Evolutionary conservation across 2,797 vertebrate genomes (phyloP).

Genomic region (Gymnothorax javanicus): DNA sequence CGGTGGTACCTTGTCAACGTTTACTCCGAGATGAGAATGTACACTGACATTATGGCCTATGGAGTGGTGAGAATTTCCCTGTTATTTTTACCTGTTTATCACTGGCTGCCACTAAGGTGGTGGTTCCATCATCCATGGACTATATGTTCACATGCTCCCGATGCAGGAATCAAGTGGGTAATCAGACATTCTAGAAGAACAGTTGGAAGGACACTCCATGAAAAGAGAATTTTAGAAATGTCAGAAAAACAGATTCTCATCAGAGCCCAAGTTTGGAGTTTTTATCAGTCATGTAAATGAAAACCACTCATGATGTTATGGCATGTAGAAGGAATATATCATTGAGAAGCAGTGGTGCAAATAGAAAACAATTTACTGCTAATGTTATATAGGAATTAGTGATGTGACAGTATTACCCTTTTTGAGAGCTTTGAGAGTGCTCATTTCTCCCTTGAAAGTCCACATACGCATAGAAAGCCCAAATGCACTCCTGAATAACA

Average conservation of each 20-base stretch:
- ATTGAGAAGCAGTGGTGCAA: background rate
- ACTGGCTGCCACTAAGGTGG: background rate
- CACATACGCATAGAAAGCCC: background rate
- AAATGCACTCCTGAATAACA: background rate
- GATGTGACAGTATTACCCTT: background rate
- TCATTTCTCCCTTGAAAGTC: background rate
- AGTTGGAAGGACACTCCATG: background rate
- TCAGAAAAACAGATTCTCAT: background rate
- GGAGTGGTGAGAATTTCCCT: slow-evolving; percentile 82
- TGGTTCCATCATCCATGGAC: background rate
- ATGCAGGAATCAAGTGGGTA: background rate
- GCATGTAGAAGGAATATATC: background rate
- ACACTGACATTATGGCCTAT: slow-evolving; percentile 86
- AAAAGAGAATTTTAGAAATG: background rate
- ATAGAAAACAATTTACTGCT: background rate
- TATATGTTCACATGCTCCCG: background rate
- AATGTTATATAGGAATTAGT: background rate
- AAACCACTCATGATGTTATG: background rate
- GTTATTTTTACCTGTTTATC: background rate
- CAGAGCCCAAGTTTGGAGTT: background rate
- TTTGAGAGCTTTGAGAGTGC: background rate
- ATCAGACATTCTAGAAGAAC: background rate
- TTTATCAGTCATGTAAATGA: background rate
- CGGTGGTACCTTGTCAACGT: slow-evolving; percentile 93
- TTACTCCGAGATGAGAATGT: slow-evolving; percentile 93